Base-by-base conservation (phyloP, 2,113 vertebrate species). In the Pygoscelis adeliae region DNA sequence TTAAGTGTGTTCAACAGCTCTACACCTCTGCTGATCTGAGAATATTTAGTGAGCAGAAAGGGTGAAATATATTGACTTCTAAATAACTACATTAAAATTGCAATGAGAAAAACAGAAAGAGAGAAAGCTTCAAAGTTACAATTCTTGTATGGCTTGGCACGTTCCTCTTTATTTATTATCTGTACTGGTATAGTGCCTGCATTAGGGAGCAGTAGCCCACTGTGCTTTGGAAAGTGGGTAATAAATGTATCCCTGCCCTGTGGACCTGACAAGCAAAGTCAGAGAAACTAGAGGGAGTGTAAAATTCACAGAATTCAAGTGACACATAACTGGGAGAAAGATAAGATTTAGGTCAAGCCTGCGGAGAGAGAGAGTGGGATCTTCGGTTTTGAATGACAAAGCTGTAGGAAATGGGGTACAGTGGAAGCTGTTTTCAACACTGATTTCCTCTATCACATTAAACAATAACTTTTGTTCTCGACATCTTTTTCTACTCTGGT, bases 381-480 rank as follows among this genome's bases (percentile, higher is more conserved):
- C 36, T 83, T 94, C 73, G 52, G 71, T 91, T 87, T 85, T 0
- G 1, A 76, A 72, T 63, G 13, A 69, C 47, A 89, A 91, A 90
- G 49, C 87, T 49, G 70, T 58, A 94, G 65, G 44, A 96, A 93
- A 91, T 16, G 27, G 73, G 52, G 88, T 53, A 85, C 44, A 86
- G 62, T 73, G 66, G 58, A 94, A 96, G 62, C 36, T 87, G 79
- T 88, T 96, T 91, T 95, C 90, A 95, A 65, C 92, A 77, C 70
- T 62, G 74, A 91, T 96, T 90, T 95, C 56, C 87, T 94, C 94
- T 86, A 94, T 92, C 90, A 80, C 58, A 90, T 88, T 88, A 94
- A 95, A 96, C 74, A 96, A 91, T 96, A 83, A 95, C 87, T 94
- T 97, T 97, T 96, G 78, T 95, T 97, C 93, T 80, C 25, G 0